Evolutionary conservation across 2,113 vertebrate genomes (phyloP), one percentile per base, ranked within the genome.

Genomic region (Toxotes jaculatrix): DNA sequence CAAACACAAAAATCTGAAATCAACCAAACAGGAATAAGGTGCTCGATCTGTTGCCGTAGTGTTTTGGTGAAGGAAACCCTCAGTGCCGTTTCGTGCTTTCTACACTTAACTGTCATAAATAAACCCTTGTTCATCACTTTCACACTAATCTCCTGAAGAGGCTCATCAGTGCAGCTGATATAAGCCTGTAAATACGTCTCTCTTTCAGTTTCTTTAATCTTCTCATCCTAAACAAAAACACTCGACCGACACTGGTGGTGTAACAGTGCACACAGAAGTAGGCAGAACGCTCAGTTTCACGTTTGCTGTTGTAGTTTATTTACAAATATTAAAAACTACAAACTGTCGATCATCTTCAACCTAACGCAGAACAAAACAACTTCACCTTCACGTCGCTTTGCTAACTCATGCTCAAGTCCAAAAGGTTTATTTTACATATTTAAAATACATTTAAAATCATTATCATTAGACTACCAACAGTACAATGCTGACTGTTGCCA

Each of bases 351-450:
- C 79, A 78, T 80, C 79, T 88, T 77, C 79, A 79, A 72, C 77
- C 87, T 90, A 89, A 86, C 66, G 83, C 80, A 83, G 71, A 89
- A 87, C 84, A 91, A 91, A 91, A 91, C 90, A 92, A 83, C 77
- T 85, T 87, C 79, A 88, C 93, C 87, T 92, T 84, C 81, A 83
- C 93, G 95, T 91, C 92, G 90, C 92, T 90, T 95, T 91, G 91
- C 96, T 96, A 96, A 95, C 95, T 96, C 97, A 97, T 97, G 97
- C 96, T 97, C 94, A 94, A 95, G 94, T 96, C 96, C 91, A 82
- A 96, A 97, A 96, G 95, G 94, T 97, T 97, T 97, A 98, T 98
- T 98, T 97, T 97, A 98, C 98, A 99, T 97, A 96, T 97, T 98
- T 97, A 98, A 99, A 98, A 98, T 96, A 98, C 97, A 99, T 95